Percentiles rank a stretch among this genome's conserved stretches.
Conservation (phyloP, 2,888 invertebrate species). For the Hydraecia micacea region DNA sequence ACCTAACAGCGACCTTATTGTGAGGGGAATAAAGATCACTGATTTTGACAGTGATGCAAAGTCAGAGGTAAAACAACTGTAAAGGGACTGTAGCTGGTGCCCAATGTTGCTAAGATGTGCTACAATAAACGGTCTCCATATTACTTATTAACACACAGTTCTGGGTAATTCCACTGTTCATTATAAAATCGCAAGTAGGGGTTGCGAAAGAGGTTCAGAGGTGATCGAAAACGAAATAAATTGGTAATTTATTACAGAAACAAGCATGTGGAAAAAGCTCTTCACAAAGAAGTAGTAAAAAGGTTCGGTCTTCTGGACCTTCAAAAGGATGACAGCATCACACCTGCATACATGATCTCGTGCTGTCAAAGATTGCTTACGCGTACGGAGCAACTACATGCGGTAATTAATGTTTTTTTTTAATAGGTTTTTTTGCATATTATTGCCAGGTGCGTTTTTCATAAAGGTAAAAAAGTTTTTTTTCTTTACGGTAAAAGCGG, state of each 20-base stretch:
- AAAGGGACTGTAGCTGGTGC: not conserved
- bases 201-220: not conserved
- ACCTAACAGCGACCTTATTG: not conserved
- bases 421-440: not conserved
- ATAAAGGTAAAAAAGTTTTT: not conserved
- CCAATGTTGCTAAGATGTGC: not conserved
- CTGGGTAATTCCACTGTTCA: not conserved
- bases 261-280: slow-evolving; percentile 94
- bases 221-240: not conserved
- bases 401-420: slow-evolving; percentile 70
- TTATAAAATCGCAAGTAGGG: not conserved
- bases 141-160: not conserved
- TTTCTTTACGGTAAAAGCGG: not conserved
- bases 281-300: slow-evolving; percentile 92
- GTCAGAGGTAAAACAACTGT: not conserved
- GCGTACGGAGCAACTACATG: slow-evolving; percentile 79
- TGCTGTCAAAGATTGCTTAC: slow-evolving; percentile 94
- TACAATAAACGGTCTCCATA: not conserved
- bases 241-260: slow-evolving; percentile 88
- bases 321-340: slow-evolving; percentile 97
- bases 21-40: not conserved
- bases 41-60: not conserved
- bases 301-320: slow-evolving; percentile 93
- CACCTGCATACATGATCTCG: slow-evolving; percentile 96
- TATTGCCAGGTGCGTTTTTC: not conserved